Base-by-base conservation (phyloP, 2,797 vertebrate genomes). In the Ispidina lecontei region DNA sequence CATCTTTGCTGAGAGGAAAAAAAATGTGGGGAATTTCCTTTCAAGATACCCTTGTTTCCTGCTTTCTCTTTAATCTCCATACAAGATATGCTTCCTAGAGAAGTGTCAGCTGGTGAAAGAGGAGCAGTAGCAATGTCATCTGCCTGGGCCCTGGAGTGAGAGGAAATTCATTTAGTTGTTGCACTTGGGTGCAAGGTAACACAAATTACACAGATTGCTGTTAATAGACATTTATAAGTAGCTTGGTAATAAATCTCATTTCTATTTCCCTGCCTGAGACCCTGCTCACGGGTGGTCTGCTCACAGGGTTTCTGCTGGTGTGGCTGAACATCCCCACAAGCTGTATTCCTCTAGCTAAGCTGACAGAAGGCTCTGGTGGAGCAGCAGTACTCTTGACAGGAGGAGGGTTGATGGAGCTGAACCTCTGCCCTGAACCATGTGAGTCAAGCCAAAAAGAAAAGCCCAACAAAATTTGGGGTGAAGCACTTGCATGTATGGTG, bases 1-100 rank as follows among this genome's bases (percentile, higher is more conserved):
- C 46, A 29, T 95, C 64, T 81, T 82, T 0, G 0, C 29, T 74
- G 65, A 83, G 43, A 46, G 47, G 37, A 13, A 63, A 69, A 87
- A 76, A 91, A 90, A 88, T 18, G 54, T 74, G 55, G 81, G 70
- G 84, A 90, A 93, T 92, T 95, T 95, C 77, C 80, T 94, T 89
- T 83, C 80, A 76, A 90, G 87, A 92, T 93, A 90, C 35, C 56
- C 91, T 88, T 2, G 25, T 86, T 96, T 94, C 90, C 71, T 90
- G 70, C 71, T 68, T 86, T 87, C 52, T 87, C 73, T 91, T 94
- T 85, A 91, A 89, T 93, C 90, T 89, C 43, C n/a, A 4, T 77
- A 13, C 19, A 77, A 83, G 72, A 81, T 72, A 81, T 0, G 7
- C 62, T 91, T 95, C 76, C n/a, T 59, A 77, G 73, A 94, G 80